Percentiles rank a stretch among this genome's conserved stretches.
These are phyloP conservation scores for Myocastor coypus DNA, from an alignment of 2,113 vertebrate species.

Conservation along the genomic window DNA sequence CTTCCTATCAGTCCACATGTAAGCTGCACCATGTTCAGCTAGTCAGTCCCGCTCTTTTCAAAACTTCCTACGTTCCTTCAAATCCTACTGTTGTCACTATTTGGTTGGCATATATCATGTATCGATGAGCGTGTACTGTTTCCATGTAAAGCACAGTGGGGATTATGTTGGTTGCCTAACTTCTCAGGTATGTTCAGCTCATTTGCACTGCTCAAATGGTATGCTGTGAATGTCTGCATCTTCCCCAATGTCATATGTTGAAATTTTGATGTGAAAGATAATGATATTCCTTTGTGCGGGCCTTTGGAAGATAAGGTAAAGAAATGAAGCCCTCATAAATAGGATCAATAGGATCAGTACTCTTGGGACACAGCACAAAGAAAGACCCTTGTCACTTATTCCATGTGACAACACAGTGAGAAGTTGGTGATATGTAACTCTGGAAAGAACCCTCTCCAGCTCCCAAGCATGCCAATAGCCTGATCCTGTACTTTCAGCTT, in stretches of 20 bases:
- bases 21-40: neutral
- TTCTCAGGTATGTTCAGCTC: neutral
- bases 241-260: neutral
- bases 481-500: neutral
- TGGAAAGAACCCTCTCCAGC: neutral
- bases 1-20: neutral
- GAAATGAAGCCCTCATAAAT: neutral
- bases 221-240: neutral
- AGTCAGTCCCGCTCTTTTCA: neutral
- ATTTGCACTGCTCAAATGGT: neutral
- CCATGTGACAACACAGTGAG: neutral
- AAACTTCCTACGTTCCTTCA: neutral
- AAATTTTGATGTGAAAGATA: neutral
- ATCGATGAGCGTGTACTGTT: neutral
- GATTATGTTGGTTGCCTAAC: neutral
- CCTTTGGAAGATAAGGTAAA: neutral
- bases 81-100: neutral
- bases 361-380: neutral
- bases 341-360: too few relatives aligned
- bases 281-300: too few relatives aligned
- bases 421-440: neutral
- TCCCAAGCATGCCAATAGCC: neutral
- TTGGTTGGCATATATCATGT: neutral
- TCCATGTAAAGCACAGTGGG: neutral
- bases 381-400: neutral